Conservation (phyloP, 2,888 invertebrate species). For the Drosophila mercatorum region DNA sequence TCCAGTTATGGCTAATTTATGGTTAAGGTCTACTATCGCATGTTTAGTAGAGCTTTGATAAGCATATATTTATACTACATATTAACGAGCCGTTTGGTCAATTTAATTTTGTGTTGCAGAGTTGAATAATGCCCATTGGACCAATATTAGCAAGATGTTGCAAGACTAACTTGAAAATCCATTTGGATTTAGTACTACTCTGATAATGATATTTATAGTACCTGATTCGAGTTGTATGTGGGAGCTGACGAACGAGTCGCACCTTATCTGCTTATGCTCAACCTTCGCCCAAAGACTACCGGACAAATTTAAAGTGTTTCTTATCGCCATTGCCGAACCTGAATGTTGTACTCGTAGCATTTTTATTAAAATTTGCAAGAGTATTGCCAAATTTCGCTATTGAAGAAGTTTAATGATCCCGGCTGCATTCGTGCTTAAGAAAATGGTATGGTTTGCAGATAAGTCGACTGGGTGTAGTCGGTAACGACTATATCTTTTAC, state of each 20-base stretch:
- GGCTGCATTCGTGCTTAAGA: no score
- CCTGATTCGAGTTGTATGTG: not conserved
- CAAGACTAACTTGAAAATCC: not conserved
- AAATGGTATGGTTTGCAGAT: no score
- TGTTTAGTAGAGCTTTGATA: conserved; percentile 18
- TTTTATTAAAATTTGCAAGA: not conserved
- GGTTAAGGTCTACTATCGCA: not conserved
- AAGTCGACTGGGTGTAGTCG: no score
- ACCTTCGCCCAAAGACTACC: not conserved
- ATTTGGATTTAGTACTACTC: not conserved
- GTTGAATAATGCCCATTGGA: not conserved
- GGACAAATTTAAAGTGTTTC: not conserved
- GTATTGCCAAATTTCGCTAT: not conserved
- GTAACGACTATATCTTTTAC: no score
- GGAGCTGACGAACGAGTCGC: no score
- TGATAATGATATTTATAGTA: not conserved
- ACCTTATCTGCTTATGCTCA: not conserved
- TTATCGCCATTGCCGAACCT: not conserved
- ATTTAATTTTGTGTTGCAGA: not conserved
- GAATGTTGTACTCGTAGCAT: not conserved
- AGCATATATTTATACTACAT: not conserved
- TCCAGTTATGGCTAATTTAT: not conserved
- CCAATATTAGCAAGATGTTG: not conserved
- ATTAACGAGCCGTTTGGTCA: not conserved
- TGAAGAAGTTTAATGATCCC: no score